Evolutionary conservation across 2,113 vertebrate genomes (phyloP), one percentile per base, ranked within the genome.

Genomic region (Lonchura striata): DNA sequence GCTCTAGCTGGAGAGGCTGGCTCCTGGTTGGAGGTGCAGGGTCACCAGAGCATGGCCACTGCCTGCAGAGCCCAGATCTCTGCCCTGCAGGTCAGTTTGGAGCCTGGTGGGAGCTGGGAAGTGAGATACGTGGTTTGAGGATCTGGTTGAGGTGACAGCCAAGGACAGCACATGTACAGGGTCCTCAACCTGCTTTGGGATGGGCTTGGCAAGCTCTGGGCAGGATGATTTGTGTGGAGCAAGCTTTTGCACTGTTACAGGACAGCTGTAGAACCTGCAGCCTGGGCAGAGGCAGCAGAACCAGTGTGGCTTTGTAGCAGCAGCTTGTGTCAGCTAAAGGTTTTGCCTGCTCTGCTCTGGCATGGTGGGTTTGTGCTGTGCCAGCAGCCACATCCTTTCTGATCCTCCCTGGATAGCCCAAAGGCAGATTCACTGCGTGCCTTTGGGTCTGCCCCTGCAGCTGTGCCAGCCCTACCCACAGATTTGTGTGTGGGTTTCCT

Each of bases 81-180:
- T 2, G 1, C 27, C 33, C 41, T 89, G 64, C 83, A 70, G 46
- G 8, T 91, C 41, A 22, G 8, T 47, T 30, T 22, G 15, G 42
- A 88, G 44, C 28, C 44, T 7, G 2, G 1, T 46, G 64, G 41
- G 13, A 78, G 41, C 59, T 83, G 57, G 13, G 35, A 41, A 6
- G 46, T 10, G 63, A 44, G 19, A 37, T 0, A 0, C 1, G 0
- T 31, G 30, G 9, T 56, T 60, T 80, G n/a, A 65, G 68, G 41
- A 24, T 57, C n/a, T 77, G 30, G 14, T 25, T 70, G 54, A 81
- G 60, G 31, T 84, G 74, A n/a, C 50, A 86, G 16, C 30, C 21
- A 31, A 28, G 52, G 42, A 33, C 33, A 54, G 23, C 9, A 2
- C 16, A 27, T 47, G 11, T n/a, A n/a, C n/a, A n/a, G n/a, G n/a